Evolutionary conservation across 1,140 invertebrate genomes (phyloP).

Genomic region (Meloidogyne exigua): DNA sequence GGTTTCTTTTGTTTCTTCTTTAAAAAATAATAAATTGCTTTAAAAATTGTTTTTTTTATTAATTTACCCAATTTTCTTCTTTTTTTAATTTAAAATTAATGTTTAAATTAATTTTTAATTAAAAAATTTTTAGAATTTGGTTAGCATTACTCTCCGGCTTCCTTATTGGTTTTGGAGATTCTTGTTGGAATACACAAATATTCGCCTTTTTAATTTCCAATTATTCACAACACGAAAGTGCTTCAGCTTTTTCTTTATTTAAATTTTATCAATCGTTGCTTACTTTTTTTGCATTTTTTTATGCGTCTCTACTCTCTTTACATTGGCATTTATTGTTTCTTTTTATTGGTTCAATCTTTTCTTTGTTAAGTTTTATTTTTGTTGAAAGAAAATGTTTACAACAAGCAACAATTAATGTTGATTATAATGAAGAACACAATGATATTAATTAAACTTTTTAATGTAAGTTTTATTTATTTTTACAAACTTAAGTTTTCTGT

Average conservation of each 20-base stretch:
- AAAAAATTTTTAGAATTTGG: conserved; percentile 66
- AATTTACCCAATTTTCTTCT: too few species aligned
- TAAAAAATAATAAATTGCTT: too few species aligned
- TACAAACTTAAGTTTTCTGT: not conserved
- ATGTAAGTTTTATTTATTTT: not conserved
- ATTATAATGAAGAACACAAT: not conserved
- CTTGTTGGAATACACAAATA: conserved; percentile 70
- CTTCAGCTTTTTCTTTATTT: conserved; percentile 88
- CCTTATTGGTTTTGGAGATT: conserved; percentile 77
- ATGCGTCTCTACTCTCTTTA: conserved; percentile 75
- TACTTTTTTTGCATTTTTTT: conserved; percentile 83
- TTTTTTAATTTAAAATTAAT: not conserved
- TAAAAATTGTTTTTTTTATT: not conserved
- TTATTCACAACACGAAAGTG: conserved; percentile 77
- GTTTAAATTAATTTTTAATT: not conserved
- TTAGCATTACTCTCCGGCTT: conserved; percentile 85
- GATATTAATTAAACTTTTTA: not conserved
- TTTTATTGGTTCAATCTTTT: conserved; percentile 28
- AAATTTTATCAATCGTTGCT: conserved; percentile 77
- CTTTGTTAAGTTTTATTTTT: conserved; percentile 19
- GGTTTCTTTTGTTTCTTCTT: too few species aligned
- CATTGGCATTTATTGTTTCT: conserved; percentile 76
- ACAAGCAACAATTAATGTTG: not conserved
- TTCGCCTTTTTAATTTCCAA: conserved; percentile 84
- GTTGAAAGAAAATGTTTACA: conserved; percentile 18